Evolutionary conservation across 2,797 vertebrate species (phyloP), one percentile per base, ranked within the genome.

Genomic region (Gobio occitaniae): DNA sequence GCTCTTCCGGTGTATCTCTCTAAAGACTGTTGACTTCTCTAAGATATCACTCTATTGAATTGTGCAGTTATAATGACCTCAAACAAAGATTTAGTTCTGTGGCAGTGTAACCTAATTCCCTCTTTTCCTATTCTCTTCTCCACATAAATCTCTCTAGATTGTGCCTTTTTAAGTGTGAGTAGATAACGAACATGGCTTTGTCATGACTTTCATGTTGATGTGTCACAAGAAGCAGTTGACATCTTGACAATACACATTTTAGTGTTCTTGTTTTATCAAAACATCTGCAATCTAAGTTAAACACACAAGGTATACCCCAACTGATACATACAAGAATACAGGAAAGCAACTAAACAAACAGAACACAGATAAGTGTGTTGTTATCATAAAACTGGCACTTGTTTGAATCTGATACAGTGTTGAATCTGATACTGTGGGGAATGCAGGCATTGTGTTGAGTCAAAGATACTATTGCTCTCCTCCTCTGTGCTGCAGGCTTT

Each of bases 151-250:
- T 90, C 38, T 85, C 75, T 50, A 12, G 74, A 76, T 89, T 91
- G 83, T 83, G 86, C 89, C 88, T 87, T 88, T 88, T 91, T 91
- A 89, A 15, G 90, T 10, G 54, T 5, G 19, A 59, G 36, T 44
- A 29, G 36, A 63, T 65, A 19, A 44, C 65, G 48, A 48, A 65
- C 41, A 63, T 21, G 11, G 77, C 44, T 79, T 65, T 65, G 77
- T 78, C 25, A 32, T 48, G 16, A 48, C 13, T 47, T 63, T 41
- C 17, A 59, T 29, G n/a, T 47, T 25, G n/a, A 65, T 12, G n/a
- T 38, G n/a, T 38, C 4, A 78, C 56, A 63, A 29, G n/a, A 78
- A 63, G 36, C 54, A 80, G 59, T 54, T 52, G 47, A 32, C 32
- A 32, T 32, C 32, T 32, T 32, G 32, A 68, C 63, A 12, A 11